A percentile compares a stretch with the other conserved stretches of the same genome.
These are phyloP conservation scores for Ptychobarbus kaznakovi DNA, from an alignment of 2,797 vertebrate genomes.

Conservation along the genomic window DNA sequence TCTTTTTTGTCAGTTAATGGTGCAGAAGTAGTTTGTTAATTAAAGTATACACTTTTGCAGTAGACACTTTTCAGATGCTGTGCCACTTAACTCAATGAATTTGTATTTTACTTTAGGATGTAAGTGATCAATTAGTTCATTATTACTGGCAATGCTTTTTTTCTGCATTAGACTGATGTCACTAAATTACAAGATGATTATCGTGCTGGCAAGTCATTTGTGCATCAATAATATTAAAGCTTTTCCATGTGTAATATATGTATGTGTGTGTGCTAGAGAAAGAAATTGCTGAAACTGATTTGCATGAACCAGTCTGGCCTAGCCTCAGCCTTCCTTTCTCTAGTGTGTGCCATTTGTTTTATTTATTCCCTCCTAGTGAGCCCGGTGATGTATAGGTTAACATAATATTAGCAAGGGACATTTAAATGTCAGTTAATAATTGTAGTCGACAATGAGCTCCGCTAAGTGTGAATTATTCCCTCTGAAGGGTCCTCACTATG, in stretches of 20 bases:
- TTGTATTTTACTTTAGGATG: background rate
- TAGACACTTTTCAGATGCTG: background rate
- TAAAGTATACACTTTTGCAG: conserved; percentile 11
- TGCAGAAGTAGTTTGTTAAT: conserved; percentile 28
- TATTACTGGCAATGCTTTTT: background rate
- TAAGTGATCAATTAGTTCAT: background rate
- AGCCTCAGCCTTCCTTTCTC: background rate
- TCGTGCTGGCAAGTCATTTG: conserved; percentile 4
- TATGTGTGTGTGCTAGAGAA: background rate
- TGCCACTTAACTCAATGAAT: background rate
- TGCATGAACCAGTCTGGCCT: background rate
- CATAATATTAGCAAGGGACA: conserved; percentile 35
- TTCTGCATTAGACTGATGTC: background rate
- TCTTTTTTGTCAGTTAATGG: conserved; percentile 1
- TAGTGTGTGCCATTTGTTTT: conserved; percentile 22
- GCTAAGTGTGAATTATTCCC: conserved; percentile 45
- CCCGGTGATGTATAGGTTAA: conserved; percentile 39
- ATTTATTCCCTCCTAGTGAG: conserved; percentile 2
- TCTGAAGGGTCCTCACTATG: conserved; percentile 20
- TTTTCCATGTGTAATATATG: background rate
- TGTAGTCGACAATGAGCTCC: conserved; percentile 21
- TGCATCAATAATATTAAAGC: background rate
- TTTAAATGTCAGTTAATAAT: conserved; percentile 53
- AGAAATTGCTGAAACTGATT: conserved; percentile 18
- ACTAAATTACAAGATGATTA: conserved; percentile 2